Percentiles rank a stretch among this genome's conserved stretches.
These are phyloP conservation scores for Cataglyphis albicans DNA, from an alignment of 2,888 invertebrate species.

Conservation along the genomic window DNA sequence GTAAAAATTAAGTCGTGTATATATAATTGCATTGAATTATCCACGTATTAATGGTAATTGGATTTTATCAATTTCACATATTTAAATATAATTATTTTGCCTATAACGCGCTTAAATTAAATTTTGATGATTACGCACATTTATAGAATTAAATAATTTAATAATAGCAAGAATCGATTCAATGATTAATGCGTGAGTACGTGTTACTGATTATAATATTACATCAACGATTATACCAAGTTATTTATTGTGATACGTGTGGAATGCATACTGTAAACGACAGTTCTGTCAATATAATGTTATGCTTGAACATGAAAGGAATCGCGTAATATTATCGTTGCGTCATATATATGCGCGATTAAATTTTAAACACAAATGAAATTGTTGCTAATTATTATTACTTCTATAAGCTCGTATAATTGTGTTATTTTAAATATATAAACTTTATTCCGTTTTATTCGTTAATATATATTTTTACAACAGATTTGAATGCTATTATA, in stretches of 20 bases:
- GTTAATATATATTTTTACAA: constrained; percentile 4
- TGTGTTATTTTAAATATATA: not conserved
- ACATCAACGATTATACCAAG: constrained; percentile 53
- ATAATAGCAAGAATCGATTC: constrained; percentile 52
- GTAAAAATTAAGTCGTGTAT: not conserved
- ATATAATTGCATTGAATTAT: constrained; percentile 1
- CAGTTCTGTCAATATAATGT: constrained; percentile 54
- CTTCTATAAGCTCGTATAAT: constrained; percentile 20
- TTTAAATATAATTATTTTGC: constrained; percentile 31
- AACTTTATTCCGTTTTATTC: not conserved
- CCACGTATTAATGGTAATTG: constrained; percentile 20
- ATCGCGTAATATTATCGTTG: constrained; percentile 28
- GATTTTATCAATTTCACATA: not conserved
- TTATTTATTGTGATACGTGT: constrained; percentile 47
- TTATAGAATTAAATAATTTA: constrained; percentile 49
- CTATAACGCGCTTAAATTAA: constrained; percentile 43
- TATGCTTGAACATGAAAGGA: constrained; percentile 51
- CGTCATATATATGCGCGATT: not conserved
- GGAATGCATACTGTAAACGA: constrained; percentile 52
- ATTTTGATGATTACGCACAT: constrained; percentile 43
- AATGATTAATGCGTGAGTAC: constrained; percentile 49
- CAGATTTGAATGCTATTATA: constrained; percentile 2
- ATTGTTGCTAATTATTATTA: constrained; percentile 35
- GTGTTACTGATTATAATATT: constrained; percentile 41
- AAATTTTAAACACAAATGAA: constrained; percentile 35